phyloP scores from a whole-genome alignment of 2,888 invertebrate genomes.

The Agrochola litura region DNA sequence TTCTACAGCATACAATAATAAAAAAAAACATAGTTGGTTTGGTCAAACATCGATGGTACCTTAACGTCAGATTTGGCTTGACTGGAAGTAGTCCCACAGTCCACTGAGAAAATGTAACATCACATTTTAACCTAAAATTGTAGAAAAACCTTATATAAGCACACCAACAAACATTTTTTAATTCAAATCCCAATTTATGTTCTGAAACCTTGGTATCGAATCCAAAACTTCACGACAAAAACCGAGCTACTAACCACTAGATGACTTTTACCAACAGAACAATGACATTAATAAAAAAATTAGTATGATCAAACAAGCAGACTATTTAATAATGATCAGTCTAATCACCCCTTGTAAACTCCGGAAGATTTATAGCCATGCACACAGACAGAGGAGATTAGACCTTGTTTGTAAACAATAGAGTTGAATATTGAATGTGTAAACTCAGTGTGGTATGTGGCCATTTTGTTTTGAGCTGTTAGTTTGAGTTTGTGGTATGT shows the following conservation, averaged over 20 bases:
- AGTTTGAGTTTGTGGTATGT: conserved; percentile 19
- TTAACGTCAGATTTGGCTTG: too few relatives aligned
- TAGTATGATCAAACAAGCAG: conserved; percentile 37
- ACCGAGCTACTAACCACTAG: neutral
- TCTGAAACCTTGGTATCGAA: too few relatives aligned
- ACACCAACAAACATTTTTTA: too few relatives aligned
- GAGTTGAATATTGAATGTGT: conserved; percentile 14
- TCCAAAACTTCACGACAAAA: too few relatives aligned
- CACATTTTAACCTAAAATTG: too few relatives aligned
- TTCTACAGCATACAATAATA: too few relatives aligned
- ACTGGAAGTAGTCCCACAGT: too few relatives aligned
- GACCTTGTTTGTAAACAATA: rapidly evolving
- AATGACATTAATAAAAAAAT: conserved; percentile 46
- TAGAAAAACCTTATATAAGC: too few relatives aligned
- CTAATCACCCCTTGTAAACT: conserved; percentile 30
- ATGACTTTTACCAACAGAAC: neutral
- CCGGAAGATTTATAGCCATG: conserved; percentile 29
- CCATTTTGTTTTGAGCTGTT: conserved; percentile 11
- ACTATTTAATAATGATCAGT: conserved; percentile 27
- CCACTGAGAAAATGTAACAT: too few relatives aligned
- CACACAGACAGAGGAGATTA: neutral
- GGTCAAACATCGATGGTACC: too few relatives aligned
- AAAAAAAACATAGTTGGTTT: too few relatives aligned
- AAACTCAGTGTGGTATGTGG: neutral
- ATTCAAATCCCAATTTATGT: too few relatives aligned